phyloP scores from a whole-genome alignment of 2,113 vertebrate species.

The Saguinus imperator region DNA sequence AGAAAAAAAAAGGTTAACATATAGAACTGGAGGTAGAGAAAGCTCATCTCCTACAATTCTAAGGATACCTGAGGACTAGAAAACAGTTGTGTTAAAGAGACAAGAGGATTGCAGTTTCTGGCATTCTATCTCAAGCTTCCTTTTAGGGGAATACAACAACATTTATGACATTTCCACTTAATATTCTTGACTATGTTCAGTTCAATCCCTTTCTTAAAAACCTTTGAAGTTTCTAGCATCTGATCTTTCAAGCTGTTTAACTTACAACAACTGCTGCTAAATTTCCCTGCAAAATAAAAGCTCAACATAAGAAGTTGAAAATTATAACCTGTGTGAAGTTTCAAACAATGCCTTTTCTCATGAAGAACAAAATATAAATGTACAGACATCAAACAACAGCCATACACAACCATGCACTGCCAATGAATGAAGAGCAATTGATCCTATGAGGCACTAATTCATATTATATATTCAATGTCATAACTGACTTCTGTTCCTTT shows the following conservation, averaged over 20 bases:
- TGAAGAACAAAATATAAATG: neutral
- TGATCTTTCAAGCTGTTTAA: constrained; percentile 24
- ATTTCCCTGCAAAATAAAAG: neutral
- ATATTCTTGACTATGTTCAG: neutral
- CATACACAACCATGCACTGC: neutral
- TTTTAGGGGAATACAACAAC: neutral
- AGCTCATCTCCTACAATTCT: constrained; percentile 22
- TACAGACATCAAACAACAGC: neutral
- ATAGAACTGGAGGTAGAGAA: neutral
- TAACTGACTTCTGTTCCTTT: neutral
- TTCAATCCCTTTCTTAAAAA: neutral
- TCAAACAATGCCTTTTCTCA: neutral
- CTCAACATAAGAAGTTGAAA: neutral
- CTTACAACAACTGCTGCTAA: neutral
- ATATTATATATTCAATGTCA: neutral
- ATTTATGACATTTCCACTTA: neutral
- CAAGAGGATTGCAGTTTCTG: neutral
- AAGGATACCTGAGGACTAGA: neutral
- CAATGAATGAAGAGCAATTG: neutral
- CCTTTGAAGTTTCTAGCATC: neutral
- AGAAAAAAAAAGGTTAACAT: neutral
- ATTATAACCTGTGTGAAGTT: neutral
- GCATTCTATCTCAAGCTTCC: neutral
- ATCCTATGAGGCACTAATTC: neutral
- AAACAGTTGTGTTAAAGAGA: neutral